A percentile compares a stretch with the other conserved stretches of the same genome.
phyloP scores from a whole-genome alignment of 2,888 invertebrate genomes.

The Vanessa cardui region DNA sequence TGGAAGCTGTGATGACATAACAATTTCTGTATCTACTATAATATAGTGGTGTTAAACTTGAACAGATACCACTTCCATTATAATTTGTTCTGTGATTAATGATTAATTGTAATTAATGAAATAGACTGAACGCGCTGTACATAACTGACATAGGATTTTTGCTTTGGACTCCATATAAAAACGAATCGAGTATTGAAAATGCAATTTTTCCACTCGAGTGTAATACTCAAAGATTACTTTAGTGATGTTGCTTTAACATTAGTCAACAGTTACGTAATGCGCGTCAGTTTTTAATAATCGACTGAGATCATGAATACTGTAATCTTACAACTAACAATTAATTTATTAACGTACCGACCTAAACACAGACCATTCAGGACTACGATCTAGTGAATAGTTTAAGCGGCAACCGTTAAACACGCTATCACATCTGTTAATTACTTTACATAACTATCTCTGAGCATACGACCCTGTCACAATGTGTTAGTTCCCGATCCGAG shows the following conservation, averaged over 20 bases:
- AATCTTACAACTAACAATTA: conserved; percentile 16
- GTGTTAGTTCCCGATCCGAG: not conserved
- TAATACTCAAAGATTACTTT: no score
- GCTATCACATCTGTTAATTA: not conserved
- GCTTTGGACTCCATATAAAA: not conserved
- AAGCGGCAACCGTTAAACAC: conserved; percentile 14
- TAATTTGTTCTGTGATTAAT: not conserved
- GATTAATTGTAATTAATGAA: conserved; percentile 5
- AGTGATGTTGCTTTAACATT: no score
- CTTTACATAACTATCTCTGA: not conserved
- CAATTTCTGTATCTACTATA: no score
- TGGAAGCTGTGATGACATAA: no score
- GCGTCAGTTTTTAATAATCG: not conserved
- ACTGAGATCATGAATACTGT: conserved; percentile 21
- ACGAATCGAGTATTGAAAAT: not conserved
- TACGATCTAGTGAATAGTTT: conserved; percentile 3
- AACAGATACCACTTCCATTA: not conserved
- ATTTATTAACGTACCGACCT: conserved; percentile 11
- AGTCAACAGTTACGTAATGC: not conserved
- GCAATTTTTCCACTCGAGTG: no score
- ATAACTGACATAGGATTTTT: not conserved
- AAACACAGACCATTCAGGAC: conserved; percentile 9
- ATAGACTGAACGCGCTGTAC: conserved; percentile 1
- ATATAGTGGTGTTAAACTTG: no score
- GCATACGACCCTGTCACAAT: conserved; percentile 7